Conservation (phyloP, 2,888 invertebrate species). For the Rhodophaea formosa region DNA sequence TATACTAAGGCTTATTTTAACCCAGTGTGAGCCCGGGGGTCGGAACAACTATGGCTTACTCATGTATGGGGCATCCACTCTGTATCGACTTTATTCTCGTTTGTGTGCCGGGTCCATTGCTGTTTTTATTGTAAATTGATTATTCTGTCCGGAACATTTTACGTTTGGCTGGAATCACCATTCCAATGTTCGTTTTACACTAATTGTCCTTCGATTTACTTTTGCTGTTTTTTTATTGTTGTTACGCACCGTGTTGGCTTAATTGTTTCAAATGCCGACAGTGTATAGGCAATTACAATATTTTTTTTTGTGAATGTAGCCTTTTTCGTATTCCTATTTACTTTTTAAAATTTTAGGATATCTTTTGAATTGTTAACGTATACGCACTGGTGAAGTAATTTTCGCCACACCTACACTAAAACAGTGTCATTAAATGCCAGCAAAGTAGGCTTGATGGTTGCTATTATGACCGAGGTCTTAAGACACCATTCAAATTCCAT, state of each 20-base stretch:
- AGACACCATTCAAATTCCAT: too few species aligned
- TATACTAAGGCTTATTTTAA: too few species aligned
- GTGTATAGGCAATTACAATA: background rate
- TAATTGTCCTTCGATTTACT: background rate
- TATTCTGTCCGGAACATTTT: slow-evolving; percentile 4
- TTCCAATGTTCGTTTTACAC: background rate
- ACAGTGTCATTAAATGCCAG: too few species aligned
- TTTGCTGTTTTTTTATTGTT: background rate
- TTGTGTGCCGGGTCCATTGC: background rate
- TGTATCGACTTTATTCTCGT: background rate
- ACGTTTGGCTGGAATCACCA: background rate
- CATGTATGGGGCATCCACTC: background rate
- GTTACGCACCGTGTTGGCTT: background rate
- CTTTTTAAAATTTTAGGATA: too few species aligned
- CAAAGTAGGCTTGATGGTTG: too few species aligned
- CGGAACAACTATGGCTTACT: too few species aligned
- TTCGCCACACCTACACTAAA: too few species aligned
- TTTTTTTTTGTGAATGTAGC: background rate
- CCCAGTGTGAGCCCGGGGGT: too few species aligned
- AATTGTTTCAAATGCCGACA: background rate
- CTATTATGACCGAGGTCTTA: too few species aligned
- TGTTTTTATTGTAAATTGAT: slow-evolving; percentile 6
- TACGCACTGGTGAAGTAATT: too few species aligned
- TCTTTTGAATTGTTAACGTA: too few species aligned
- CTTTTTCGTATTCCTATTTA: too few species aligned